Evolutionary conservation across 92 coral and sea anemone species (phyloP), one percentile per base, ranked within the genome.

Genomic region (Zoanthus sansibaricus): DNA sequence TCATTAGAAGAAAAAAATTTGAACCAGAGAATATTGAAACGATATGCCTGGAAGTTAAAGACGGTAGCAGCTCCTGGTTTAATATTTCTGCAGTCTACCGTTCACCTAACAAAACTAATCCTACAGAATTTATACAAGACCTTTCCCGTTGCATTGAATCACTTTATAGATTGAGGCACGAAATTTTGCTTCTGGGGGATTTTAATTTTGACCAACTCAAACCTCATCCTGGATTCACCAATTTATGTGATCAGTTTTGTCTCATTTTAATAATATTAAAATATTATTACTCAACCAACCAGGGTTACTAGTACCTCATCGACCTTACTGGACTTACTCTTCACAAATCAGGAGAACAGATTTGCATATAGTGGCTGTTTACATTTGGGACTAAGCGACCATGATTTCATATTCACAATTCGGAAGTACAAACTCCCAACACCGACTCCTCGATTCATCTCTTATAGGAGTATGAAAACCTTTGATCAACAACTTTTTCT

Each of bases 11-110:
- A 70, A 82, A 56, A 56, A 87, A 69, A 30, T 58, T 87, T 87
- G 87, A 87, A 79, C 90, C 87, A 16, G 78, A 82, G 56, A 78
- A 86, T 48, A 47, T 87, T 51, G 90, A 87, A 78, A 66, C 86
- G 30, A 67, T 78, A 42, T 87, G 88, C 78, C 79, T 67, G 71
- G 90, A 78, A 33, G 78, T 59, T 59, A 82, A 82, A 82, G 3
- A 8, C 61, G 72, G 56, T 33, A 79, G 56, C 68, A 72, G 70
- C 68, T 70, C 69, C 56, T 79, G 69, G 62, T 79, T 79, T 55
- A 79, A 30, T 32, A 78, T 78, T 42, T 78, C 70, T 78, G 84
- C 84, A 9, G 58, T 66, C 0, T 75, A 75, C 51, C 79, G 79
- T 5, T 75, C 79, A 75, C 79, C 79, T 30, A 75, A 75, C 51